Percentiles rank a stretch among this genome's conserved stretches.
Conservation (phyloP, 2,113 vertebrate species). For the Silurus glanis region DNA sequence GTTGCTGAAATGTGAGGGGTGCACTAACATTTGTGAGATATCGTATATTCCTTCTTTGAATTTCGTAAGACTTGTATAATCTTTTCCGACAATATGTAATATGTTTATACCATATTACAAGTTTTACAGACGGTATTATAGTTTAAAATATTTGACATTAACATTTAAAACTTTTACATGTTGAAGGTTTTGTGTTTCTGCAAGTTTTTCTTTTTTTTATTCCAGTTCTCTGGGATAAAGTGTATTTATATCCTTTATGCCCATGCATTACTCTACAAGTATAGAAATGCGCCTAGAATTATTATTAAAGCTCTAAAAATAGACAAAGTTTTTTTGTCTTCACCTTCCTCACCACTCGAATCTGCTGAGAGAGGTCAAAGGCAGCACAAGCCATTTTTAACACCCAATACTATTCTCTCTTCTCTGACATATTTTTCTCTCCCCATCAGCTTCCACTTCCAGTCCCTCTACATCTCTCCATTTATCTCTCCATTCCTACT, state of each 20-base stretch:
- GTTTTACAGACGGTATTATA: background rate
- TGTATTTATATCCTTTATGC: background rate
- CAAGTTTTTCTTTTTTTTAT: background rate
- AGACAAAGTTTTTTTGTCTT: background rate
- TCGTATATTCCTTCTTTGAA: too few relatives aligned
- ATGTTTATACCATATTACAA: background rate
- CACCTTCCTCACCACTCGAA: background rate
- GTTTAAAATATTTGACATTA: background rate
- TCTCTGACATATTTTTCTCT: background rate
- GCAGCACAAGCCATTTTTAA: constrained; percentile 3
- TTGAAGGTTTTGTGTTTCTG: background rate
- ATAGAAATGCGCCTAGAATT: background rate
- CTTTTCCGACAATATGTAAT: too few relatives aligned
- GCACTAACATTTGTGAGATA: too few relatives aligned
- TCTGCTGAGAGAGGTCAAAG: background rate
- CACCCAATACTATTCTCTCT: background rate
- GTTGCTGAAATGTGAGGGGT: too few relatives aligned
- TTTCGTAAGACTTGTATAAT: too few relatives aligned
- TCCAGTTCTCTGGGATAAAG: background rate
- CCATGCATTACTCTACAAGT: background rate
- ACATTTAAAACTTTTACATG: too few relatives aligned
- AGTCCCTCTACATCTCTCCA: background rate
- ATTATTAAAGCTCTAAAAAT: background rate
- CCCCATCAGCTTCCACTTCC: background rate
- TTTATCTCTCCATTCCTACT: background rate